Conservation (phyloP, 1,140 invertebrate species). For the Eueides isabella region DNA sequence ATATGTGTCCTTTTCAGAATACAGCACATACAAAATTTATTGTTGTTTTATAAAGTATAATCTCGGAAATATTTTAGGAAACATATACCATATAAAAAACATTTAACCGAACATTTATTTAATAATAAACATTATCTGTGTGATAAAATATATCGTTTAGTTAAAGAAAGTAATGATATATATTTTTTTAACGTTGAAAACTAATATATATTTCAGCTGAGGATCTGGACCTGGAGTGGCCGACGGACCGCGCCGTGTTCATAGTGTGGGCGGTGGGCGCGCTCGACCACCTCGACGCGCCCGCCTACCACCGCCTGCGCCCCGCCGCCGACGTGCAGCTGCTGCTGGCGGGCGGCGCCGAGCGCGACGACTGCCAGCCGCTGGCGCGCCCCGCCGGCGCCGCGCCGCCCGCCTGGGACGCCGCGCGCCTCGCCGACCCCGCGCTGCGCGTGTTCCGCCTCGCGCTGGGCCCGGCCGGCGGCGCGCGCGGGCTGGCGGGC, state of each 20-base stretch:
- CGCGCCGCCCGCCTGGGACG: constrained; percentile 85
- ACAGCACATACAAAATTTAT: too few relatives aligned
- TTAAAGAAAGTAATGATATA: too few relatives aligned
- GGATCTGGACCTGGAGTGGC: constrained; percentile 89
- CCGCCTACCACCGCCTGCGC: constrained; percentile 92
- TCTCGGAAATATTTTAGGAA: too few relatives aligned
- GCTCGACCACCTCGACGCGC: constrained; percentile 90
- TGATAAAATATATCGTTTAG: too few relatives aligned
- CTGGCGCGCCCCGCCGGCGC: constrained; percentile 25
- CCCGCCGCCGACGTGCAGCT: constrained; percentile 87
- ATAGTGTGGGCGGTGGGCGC: constrained; percentile 94
- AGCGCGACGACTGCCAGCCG: neutral
- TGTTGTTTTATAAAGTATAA: too few relatives aligned
- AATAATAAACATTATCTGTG: too few relatives aligned
- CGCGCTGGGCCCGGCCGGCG: constrained; percentile 57
- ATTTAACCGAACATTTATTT: too few relatives aligned
- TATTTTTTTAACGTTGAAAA: too few relatives aligned
- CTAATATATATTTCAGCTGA: constrained; percentile 76
- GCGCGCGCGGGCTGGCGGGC: constrained; percentile 50
- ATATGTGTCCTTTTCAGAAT: too few relatives aligned
- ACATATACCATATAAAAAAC: too few relatives aligned
- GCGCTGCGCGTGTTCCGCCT: constrained; percentile 86
- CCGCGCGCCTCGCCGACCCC: constrained; percentile 89
- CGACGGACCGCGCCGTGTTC: constrained; percentile 85
- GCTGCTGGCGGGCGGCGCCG: constrained; percentile 82